A percentile compares a stretch with the other conserved stretches of the same genome.
These are phyloP conservation scores for Cololabis saira DNA, from an alignment of 2,113 vertebrate species.

Conservation along the genomic window DNA sequence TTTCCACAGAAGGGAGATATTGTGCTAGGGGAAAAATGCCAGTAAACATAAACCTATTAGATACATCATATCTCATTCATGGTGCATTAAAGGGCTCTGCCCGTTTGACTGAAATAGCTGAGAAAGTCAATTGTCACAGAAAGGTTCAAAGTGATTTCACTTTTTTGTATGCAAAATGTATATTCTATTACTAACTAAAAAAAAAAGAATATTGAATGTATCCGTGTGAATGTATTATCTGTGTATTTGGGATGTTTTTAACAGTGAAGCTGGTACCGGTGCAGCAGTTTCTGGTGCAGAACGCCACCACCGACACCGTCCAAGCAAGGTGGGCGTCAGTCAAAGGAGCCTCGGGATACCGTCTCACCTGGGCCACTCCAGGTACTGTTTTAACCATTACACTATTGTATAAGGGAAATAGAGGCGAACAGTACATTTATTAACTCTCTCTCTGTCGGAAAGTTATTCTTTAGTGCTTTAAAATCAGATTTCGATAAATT, in stretches of 20 bases:
- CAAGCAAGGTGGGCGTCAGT: slow-evolving; percentile 86
- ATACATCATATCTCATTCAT: neutral
- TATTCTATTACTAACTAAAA: neutral
- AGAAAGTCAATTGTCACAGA: neutral
- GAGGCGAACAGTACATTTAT: neutral
- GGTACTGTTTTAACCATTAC: slow-evolving; percentile 67
- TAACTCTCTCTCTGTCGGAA: neutral
- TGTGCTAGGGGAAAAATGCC: slow-evolving; percentile 14
- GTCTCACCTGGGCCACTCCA: slow-evolving; percentile 87
- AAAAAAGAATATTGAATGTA: neutral
- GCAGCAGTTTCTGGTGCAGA: slow-evolving; percentile 83
- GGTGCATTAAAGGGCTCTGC: neutral
- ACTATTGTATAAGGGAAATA: neutral
- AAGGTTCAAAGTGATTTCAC: neutral
- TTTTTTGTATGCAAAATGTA: neutral
- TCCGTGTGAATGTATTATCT: neutral
- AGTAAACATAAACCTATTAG: neutral
- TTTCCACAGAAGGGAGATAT: slow-evolving; percentile 54
- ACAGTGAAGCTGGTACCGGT: slow-evolving; percentile 87
- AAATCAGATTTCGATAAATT: too few species aligned
- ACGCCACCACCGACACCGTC: slow-evolving; percentile 86
- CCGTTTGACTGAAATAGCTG: neutral
- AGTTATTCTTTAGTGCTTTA: too few species aligned
- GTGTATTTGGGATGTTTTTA: slow-evolving; percentile 28
- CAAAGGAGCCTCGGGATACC: slow-evolving; percentile 87